These are phyloP conservation scores for Colletes collaris DNA, from an alignment of 2,888 invertebrate species.

Conservation along the genomic window DNA sequence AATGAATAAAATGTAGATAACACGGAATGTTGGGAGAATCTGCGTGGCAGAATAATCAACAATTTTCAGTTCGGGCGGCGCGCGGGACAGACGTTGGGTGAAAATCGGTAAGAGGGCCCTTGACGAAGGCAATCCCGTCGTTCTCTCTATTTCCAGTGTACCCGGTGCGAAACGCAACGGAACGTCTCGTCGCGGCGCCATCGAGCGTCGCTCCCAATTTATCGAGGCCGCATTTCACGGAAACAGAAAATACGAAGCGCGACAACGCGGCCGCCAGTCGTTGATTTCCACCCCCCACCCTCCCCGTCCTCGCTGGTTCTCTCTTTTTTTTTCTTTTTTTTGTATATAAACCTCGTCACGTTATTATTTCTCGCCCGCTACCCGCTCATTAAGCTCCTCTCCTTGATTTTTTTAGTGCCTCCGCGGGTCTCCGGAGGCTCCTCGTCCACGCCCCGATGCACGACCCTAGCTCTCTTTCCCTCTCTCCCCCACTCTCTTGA, in stretches of 20 bases:
- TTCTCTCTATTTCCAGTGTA: conserved; percentile 34
- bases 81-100: background rate
- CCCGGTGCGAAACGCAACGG: conserved; percentile 35
- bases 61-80: conserved; percentile 2
- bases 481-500: conserved; percentile 24
- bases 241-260: conserved; percentile 51
- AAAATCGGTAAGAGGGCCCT: conserved; percentile 34
- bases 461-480: conserved; percentile 22
- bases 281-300: conserved; percentile 20
- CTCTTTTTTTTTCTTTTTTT: conserved; percentile 12
- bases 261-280: conserved; percentile 21
- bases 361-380: conserved; percentile 63
- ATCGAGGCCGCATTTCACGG: conserved; percentile 47
- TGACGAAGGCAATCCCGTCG: conserved; percentile 32
- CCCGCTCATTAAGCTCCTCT: conserved; percentile 66
- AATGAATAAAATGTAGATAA: no score
- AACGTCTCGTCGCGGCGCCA: conserved; percentile 13
- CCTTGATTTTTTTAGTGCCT: conserved; percentile 55
- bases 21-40: no score
- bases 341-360: conserved; percentile 59
- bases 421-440: conserved; percentile 45
- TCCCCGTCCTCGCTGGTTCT: background rate
- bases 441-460: conserved; percentile 73
- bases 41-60: background rate
- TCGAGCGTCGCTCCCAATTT: conserved; percentile 37